Base-by-base conservation (phyloP, 2,888 invertebrate species). In the Sphaerophoria rueppellii region DNA sequence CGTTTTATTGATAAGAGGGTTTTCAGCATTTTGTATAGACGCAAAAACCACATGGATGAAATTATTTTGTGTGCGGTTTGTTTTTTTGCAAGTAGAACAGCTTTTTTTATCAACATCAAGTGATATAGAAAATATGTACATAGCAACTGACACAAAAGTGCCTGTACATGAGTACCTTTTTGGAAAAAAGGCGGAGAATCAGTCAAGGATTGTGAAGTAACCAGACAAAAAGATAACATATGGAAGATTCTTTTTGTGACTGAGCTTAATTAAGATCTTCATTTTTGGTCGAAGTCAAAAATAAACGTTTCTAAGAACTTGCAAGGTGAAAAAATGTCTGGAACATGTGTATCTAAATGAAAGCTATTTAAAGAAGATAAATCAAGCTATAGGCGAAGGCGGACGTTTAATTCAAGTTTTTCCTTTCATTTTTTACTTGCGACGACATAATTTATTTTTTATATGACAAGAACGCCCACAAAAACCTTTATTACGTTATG, bases 141-240 rank as follows among this genome's bases (percentile, higher is more conserved):
- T 63, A 50, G 50, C 65, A 65, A 63, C 48, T 9, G 12, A 32
- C 4, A 4, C 12, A 60, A 24, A 43, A 60, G 40, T 58, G 40
- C 40, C n/a, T 58, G 9, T n/a, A 46, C 7, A 40, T 9, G 1
- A 14, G 35, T 24, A 24, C 24, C 2, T 24, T 24, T 24, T n/a
- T n/a, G 7, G 12, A 0, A 40, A 11, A 58, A 37, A 11, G 40
- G n/a, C 2, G 12, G 43, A n/a, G 32, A 60, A 2, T 7, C n/a
- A 6, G 40, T 60, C 6, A 32, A 24, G n/a, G 14, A 32, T 32
- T 32, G 0, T 4, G n/a, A 32, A 11, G 54, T 32, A 32, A 11
- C 32, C 7, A 9, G 24, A 9, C 2, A 37, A 12, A 65, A 16
- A 16, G 65, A 4, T 50, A 35, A 35, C 65, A 65, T 65, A 65